phyloP scores from a whole-genome alignment of 2,888 invertebrate species.

The Zele albiditarsus region DNA sequence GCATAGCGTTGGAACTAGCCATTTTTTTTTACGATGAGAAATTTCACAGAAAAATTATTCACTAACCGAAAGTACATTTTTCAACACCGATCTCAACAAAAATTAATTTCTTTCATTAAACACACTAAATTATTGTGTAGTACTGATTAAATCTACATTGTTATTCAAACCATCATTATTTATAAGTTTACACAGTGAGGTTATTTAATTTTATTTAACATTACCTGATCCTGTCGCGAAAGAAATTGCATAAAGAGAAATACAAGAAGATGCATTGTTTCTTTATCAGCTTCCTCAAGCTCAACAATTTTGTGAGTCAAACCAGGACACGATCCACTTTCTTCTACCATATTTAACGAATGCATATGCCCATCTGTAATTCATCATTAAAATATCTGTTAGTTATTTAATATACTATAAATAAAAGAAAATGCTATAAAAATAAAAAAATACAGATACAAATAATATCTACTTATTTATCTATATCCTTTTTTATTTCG shows the following conservation, averaged over 20 bases:
- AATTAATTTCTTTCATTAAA: too few species aligned
- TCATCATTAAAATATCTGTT: neutral
- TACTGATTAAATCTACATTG: too few species aligned
- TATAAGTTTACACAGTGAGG: neutral
- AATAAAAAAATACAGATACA: neutral
- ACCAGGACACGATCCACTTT: constrained; percentile 80
- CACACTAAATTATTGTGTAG: too few species aligned
- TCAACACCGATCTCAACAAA: too few species aligned
- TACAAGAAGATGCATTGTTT: constrained; percentile 94
- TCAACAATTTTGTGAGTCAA: constrained; percentile 92
- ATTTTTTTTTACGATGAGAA: too few species aligned
- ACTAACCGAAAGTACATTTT: too few species aligned
- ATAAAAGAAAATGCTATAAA: constrained; percentile 1
- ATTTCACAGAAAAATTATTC: too few species aligned
- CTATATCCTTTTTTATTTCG: neutral
- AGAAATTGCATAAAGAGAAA: constrained; percentile 98
- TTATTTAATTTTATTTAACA: neutral
- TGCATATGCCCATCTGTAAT: constrained; percentile 86
- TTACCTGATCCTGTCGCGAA: constrained; percentile 83
- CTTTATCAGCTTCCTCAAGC: constrained; percentile 94
- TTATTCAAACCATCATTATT: neutral
- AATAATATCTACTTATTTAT: neutral
- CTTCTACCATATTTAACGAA: constrained; percentile 85
- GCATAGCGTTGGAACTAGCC: too few species aligned
- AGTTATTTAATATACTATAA: neutral